Evolutionary conservation across 2,888 invertebrate genomes (phyloP), one percentile per base, ranked within the genome.

Genomic region (Catocala fraxini): DNA sequence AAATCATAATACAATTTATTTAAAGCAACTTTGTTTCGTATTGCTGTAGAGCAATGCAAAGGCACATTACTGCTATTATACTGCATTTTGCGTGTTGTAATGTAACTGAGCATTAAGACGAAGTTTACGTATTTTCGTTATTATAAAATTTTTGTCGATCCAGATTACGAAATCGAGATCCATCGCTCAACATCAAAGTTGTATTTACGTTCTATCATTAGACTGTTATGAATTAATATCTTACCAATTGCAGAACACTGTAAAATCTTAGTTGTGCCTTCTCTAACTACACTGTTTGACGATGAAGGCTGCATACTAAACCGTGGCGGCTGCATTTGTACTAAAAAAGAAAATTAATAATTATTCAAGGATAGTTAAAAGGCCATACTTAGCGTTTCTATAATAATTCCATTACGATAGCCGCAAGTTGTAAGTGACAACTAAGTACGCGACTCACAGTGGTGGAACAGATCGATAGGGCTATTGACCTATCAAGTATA

Each of bases 191-290:
- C 1, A 25, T 25, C 25, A 25, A 25, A 25, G 25, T 25, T 25
- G 1, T 25, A 25, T 25, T 25, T 15, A 15, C 15, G 15, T 15
- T 15, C 2, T 15, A 2, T 15, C 15, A 15, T 15, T 25, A 4
- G 4, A 25, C 25, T 25, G 25, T 25, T 25, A 25, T 25, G 1
- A 25, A 25, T 25, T 25, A 25, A 25, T 4, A 25, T 33, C 96
- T 96, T 93, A 97, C 98, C 98, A 87, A 97, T 95, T 13, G 98
- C 98, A 90, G 97, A 97, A 92, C 99, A 99, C 90, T 98, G 98
- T 73, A 99, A 95, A 88, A 98, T 97, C 95, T 99, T 99, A 52
- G 97, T 97, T 65, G 97, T 96, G 85, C 98, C 98, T 94, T 98
- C 97, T 88, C 97, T 96, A 74, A 98, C 97, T 84, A 98, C 97